Evolutionary conservation across 23 tunicate genomes (phyloP).

Genomic region (Diplosoma virens): DNA sequence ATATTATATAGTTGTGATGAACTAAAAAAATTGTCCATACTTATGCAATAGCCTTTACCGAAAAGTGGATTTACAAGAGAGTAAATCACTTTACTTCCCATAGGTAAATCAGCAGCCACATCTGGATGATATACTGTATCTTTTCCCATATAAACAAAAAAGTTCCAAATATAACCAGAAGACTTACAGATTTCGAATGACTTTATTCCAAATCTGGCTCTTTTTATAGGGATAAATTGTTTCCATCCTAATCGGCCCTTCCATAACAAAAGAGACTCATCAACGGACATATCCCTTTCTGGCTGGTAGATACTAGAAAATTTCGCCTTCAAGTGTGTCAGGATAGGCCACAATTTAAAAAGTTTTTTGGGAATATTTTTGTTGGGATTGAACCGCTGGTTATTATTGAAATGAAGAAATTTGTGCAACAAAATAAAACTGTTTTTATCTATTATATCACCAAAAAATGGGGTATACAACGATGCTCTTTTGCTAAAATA

Average conservation of each 20-base stretch:
- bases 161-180: slow-evolving; percentile 21
- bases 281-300: slow-evolving; percentile 1
- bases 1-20: slow-evolving; percentile 7
- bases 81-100: neutral
- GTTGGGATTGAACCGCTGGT: neutral
- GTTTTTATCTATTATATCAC: neutral
- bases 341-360: slow-evolving; percentile 5
- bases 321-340: neutral
- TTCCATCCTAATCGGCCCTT: slow-evolving; percentile 1
- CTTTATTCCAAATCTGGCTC: slow-evolving; percentile 3
- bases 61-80: neutral
- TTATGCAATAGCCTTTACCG: slow-evolving; percentile 20
- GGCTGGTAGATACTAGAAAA: neutral
- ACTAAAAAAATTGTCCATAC: slow-evolving; percentile 20
- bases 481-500: slow-evolving; percentile 1
- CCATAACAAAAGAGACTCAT: slow-evolving; percentile 6
- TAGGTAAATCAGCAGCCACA: neutral
- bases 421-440: slow-evolving; percentile 1
- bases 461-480: slow-evolving; percentile 7
- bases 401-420: slow-evolving; percentile 10
- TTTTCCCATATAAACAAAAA: slow-evolving; percentile 19
- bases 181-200: slow-evolving; percentile 5
- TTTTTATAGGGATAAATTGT: slow-evolving; percentile 2
- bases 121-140: neutral
- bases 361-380: neutral